phyloP scores from a whole-genome alignment of 92 coral and sea anemone species.

The Actinostola sp. region DNA sequence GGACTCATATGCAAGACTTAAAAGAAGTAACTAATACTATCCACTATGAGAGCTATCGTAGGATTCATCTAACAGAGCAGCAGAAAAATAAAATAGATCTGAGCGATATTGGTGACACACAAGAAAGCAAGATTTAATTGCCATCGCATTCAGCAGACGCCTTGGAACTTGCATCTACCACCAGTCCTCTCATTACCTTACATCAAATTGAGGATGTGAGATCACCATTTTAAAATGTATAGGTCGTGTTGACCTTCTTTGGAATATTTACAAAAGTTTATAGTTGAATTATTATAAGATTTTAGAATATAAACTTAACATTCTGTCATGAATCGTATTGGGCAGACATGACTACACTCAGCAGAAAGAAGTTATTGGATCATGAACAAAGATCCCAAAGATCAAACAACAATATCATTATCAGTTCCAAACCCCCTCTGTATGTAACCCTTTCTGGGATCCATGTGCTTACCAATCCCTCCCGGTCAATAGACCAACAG shows the following conservation, averaged over 20 bases:
- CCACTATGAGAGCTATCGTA: constrained; percentile 93
- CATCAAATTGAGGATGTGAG: neutral
- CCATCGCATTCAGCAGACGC: too few species aligned
- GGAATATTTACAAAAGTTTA: neutral
- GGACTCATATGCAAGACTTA: constrained; percentile 99
- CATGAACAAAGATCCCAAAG: too few species aligned
- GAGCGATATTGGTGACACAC: constrained; percentile 64
- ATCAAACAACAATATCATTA: too few species aligned
- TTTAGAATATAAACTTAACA: neutral
- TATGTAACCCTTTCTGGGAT: too few species aligned
- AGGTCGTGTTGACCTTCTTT: neutral
- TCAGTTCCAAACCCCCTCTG: too few species aligned
- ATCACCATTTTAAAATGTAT: neutral
- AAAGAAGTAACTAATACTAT: constrained; percentile 94
- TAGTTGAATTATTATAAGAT: constrained; percentile 2
- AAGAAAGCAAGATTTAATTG: constrained; percentile 85
- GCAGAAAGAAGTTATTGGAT: too few species aligned
- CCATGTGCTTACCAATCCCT: too few species aligned
- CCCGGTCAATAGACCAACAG: too few species aligned
- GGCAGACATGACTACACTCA: too few species aligned
- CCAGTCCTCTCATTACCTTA: neutral
- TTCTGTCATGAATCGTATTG: neutral
- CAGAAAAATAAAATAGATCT: constrained; percentile 65
- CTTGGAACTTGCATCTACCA: too few species aligned
- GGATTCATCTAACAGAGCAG: constrained; percentile 66